These are phyloP conservation scores for Gobiocypris rarus DNA, from an alignment of 2,113 vertebrate genomes.

Conservation along the genomic window DNA sequence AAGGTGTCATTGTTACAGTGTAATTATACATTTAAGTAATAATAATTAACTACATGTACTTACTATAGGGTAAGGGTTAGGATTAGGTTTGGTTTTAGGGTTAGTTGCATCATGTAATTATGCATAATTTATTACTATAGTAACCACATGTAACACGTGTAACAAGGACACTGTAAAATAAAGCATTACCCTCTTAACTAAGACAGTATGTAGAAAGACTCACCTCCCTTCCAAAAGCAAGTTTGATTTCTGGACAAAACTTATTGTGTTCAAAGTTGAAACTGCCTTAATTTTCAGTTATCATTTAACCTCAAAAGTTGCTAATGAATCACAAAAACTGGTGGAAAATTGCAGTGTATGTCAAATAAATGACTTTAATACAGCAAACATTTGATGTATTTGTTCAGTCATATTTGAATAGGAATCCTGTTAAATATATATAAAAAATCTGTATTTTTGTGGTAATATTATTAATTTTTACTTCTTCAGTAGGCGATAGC, in stretches of 20 bases:
- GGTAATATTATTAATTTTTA: background rate
- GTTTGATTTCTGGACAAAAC: slow-evolving; percentile 64
- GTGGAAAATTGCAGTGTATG: slow-evolving; percentile 63
- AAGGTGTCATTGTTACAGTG: no score
- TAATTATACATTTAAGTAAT: no score
- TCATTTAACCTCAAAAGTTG: background rate
- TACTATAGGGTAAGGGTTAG: no score
- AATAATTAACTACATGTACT: no score
- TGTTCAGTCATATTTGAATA: background rate
- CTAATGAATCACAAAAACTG: background rate
- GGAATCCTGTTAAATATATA: background rate
- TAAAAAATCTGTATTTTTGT: background rate
- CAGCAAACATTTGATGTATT: background rate
- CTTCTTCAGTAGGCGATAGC: background rate
- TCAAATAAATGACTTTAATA: slow-evolving; percentile 60
- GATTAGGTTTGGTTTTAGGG: no score
- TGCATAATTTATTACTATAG: no score
- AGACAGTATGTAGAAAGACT: background rate
- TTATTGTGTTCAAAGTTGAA: slow-evolving; percentile 39
- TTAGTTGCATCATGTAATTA: no score
- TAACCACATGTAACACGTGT: no score
- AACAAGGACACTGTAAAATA: no score
- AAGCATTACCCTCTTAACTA: no score
- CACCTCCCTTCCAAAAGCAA: background rate
- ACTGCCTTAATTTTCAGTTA: slow-evolving; percentile 37